Base-by-base conservation (phyloP, 2,888 invertebrate species). In the Cephus nigrinus region DNA sequence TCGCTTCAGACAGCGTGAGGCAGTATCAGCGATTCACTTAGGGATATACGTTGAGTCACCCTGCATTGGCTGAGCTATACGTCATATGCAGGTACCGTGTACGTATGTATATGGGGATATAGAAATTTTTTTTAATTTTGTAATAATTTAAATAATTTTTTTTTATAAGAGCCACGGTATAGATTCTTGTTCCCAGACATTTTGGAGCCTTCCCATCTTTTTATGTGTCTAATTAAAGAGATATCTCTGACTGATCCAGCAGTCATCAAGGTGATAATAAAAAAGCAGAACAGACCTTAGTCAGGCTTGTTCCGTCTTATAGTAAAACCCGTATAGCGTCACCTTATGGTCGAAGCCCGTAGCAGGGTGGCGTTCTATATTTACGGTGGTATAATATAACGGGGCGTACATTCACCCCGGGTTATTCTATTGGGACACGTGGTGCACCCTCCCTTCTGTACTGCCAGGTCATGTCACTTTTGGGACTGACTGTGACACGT, bases 321-420 rank as follows among this genome's bases (percentile, higher is more conserved):
- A 77, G 68, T 69, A 71, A 72, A 73, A 35, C 55, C 81, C 80
- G 78, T 79, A 81, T 76, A 76, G 80, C 75, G 75, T 80, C 71
- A 32, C 77, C 74, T 78, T 77, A 74, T 33, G 74, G 77, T 73
- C 32, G 76, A 73, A 76, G 74, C 74, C 75, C 84, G 79, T 80
- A 81, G 80, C 82, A 76, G 81, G 82, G 82, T 81, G 80, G 80
- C 82, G 80, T 82, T 85, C 85, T 85, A 85, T 85, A 85, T 85
- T 85, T 84, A 85, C 83, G 82, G 75, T 78, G 74, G 74, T 34
- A 74, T 34, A 34, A 74, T 78, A 73, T 76, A 78, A 78, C 78
- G 73, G 74, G 76, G 78, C 68, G 78, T 76, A 76, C 78, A 69
- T 78, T 78, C 78, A 78, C 78, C 78, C 78, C 78, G 73, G 55